These are phyloP conservation scores for Paramormyrops kingsleyae DNA, from an alignment of 2,113 vertebrate species.

Conservation along the genomic window DNA sequence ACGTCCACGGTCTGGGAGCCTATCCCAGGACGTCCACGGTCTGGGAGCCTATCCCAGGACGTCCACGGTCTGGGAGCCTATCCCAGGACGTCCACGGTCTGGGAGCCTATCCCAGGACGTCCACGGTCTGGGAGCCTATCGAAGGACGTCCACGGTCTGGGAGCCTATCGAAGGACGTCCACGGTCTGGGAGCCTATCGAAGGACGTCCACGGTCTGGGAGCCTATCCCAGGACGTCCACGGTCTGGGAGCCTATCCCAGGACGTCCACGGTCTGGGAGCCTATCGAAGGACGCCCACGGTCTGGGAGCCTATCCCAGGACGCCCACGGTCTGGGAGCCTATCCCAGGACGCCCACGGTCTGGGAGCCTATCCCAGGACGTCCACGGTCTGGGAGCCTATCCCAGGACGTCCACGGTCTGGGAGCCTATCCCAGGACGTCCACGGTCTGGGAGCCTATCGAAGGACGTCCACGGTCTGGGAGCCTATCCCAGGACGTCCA, in stretches of 20 bases:
- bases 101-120: not conserved
- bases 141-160: not conserved
- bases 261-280: not conserved
- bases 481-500: not conserved
- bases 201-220: too few relatives aligned
- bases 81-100: too few relatives aligned
- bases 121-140: too few relatives aligned
- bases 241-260: not conserved
- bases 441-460: not conserved
- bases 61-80: not conserved
- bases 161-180: not conserved
- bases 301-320: not conserved
- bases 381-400: not conserved
- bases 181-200: not conserved
- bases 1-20: not conserved
- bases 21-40: not conserved
- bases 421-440: too few relatives aligned
- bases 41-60: not conserved
- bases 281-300: not conserved
- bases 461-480: not conserved
- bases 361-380: not conserved
- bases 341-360: not conserved
- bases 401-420: not conserved
- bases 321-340: too few relatives aligned
- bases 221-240: not conserved